A percentile compares a stretch with the other conserved stretches of the same genome.
Evolutionary conservation across 35 echinoderm and acorn worm genomes (phyloP).

Genomic region (Ophioderma brevispina): DNA sequence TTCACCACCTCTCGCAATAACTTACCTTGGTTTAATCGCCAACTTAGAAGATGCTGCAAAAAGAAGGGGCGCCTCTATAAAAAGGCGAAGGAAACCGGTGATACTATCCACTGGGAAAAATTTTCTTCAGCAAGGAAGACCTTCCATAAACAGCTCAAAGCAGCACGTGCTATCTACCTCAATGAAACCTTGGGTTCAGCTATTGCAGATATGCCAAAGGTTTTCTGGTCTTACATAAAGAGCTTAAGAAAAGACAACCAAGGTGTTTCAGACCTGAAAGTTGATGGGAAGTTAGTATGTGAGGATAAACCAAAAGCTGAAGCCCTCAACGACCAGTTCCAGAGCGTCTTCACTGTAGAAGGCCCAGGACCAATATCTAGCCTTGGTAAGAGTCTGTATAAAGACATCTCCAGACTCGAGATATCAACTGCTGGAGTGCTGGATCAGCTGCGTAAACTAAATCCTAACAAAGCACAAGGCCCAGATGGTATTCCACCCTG

Average conservation of each 20-base stretch:
- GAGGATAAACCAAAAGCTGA: too few species aligned
- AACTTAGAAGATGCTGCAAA: not conserved
- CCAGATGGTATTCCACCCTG: too few species aligned
- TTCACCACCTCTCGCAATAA: not conserved
- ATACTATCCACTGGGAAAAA: not conserved
- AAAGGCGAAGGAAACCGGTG: not conserved
- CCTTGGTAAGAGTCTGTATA: not conserved
- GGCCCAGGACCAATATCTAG: not conserved
- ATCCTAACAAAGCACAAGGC: too few species aligned
- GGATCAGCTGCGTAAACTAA: too few species aligned
- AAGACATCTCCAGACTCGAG: constrained; percentile 12
- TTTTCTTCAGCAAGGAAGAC: not conserved
- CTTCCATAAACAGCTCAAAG: constrained; percentile 8
- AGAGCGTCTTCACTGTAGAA: constrained; percentile 38
- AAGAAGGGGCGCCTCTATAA: constrained; percentile 20
- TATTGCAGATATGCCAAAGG: not conserved
- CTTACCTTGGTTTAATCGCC: constrained; percentile 38
- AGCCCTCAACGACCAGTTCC: too few species aligned
- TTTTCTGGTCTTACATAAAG: constrained; percentile 48
- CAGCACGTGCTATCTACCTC: not conserved
- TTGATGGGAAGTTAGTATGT: not conserved
- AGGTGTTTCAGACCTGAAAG: constrained; percentile 19
- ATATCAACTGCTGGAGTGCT: too few species aligned
- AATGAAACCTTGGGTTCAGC: not conserved
- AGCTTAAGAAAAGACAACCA: not conserved